Evolutionary conservation across 2,113 vertebrate species (phyloP).

Genomic region (Loxodonta africana): DNA sequence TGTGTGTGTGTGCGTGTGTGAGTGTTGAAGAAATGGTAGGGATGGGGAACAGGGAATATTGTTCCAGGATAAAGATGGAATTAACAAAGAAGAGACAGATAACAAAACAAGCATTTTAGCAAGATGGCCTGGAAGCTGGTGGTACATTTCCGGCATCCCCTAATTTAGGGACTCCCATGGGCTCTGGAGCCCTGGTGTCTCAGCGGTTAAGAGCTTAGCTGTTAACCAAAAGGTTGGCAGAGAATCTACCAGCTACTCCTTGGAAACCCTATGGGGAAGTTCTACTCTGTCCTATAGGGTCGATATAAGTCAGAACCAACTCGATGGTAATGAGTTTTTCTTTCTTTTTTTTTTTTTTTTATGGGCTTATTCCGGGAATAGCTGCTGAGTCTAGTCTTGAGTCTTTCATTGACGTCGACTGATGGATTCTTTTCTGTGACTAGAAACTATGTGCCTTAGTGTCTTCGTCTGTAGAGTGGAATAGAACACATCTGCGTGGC

Average conservation of each 20-base stretch:
- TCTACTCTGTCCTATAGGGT: too few relatives aligned
- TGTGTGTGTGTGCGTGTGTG: not conserved
- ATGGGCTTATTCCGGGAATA: not conserved
- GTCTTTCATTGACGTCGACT: not conserved
- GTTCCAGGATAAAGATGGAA: not conserved
- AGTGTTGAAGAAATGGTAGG: not conserved
- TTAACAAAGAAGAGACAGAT: constrained; percentile 4
- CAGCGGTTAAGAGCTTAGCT: too few relatives aligned
- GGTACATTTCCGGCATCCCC: not conserved
- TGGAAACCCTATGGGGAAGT: too few relatives aligned
- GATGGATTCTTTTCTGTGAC: constrained; percentile 34
- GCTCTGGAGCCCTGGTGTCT: too few relatives aligned
- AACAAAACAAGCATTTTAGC: not conserved
- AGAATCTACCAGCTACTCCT: too few relatives aligned
- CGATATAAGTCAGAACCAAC: too few relatives aligned
- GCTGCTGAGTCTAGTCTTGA: not conserved
- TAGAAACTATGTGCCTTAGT: not conserved
- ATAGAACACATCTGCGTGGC: not conserved
- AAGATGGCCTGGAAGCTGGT: not conserved
- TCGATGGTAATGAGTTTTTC: too few relatives aligned
- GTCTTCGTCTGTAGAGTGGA: not conserved
- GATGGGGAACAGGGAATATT: not conserved
- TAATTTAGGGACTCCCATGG: not conserved
- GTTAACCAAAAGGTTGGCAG: too few relatives aligned
- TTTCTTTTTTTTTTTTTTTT: too few relatives aligned